phyloP scores from a whole-genome alignment of 1,140 invertebrate species.

The Aleiodes sp. region DNA sequence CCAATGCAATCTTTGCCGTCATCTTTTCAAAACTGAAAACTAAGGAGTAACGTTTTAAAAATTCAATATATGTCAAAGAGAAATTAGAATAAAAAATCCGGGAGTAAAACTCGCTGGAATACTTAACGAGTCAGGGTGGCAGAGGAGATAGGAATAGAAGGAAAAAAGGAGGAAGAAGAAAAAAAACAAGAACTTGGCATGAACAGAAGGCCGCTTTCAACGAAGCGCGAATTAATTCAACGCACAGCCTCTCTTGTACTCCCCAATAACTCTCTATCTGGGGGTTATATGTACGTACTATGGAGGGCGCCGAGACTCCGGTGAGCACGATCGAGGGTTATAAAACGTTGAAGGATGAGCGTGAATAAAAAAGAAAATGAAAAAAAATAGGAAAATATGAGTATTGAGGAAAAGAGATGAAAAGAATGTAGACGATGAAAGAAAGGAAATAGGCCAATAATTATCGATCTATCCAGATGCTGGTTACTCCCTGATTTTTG shows the following conservation, averaged over 20 bases:
- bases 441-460: too few species aligned
- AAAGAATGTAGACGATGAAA: conserved; percentile 10
- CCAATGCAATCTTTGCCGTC: too few species aligned
- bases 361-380: conserved; percentile 1
- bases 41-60: not conserved
- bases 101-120: conserved; percentile 21
- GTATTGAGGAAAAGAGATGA: conserved; percentile 27
- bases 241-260: conserved; percentile 31
- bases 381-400: conserved; percentile 26
- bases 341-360: conserved; percentile 30
- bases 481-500: not conserved
- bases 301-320: conserved; percentile 6
- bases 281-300: conserved; percentile 7
- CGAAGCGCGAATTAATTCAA: conserved; percentile 45
- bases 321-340: conserved; percentile 30
- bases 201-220: conserved; percentile 25
- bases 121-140: conserved; percentile 14
- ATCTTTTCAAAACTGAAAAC: not conserved
- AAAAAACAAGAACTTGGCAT: conserved; percentile 14
- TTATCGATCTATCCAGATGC: too few species aligned
- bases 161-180: not conserved
- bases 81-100: conserved; percentile 13
- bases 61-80: not conserved
- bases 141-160: not conserved
- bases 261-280: not conserved